Conservation (phyloP, 2,113 vertebrate species). For the Grammomys surdaster region DNA sequence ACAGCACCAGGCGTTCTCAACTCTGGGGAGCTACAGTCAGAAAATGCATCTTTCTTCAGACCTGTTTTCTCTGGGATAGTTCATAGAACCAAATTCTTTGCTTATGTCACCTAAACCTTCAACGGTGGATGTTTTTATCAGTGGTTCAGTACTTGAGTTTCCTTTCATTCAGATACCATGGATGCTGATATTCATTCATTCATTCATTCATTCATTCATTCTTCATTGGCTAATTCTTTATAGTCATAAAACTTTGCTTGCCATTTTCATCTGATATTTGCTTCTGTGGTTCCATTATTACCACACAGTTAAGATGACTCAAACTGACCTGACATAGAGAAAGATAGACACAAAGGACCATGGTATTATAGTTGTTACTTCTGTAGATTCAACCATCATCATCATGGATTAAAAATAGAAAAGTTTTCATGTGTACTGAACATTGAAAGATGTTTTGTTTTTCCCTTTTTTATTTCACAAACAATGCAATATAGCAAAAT, state of each 20-base stretch:
- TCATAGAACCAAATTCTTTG: slow-evolving; percentile 43
- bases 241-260: slow-evolving; percentile 4
- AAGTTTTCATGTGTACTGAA: not conserved
- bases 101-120: slow-evolving; percentile 18
- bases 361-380: not conserved
- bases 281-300: not conserved
- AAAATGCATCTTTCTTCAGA: slow-evolving; percentile 30
- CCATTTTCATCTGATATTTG: not conserved
- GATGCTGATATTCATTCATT: not conserved
- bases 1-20: not conserved
- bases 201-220: too few relatives aligned
- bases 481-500: not conserved
- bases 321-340: not conserved
- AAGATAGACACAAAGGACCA: not conserved
- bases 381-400: not conserved
- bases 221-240: not conserved
- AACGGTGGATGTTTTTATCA: slow-evolving; percentile 24
- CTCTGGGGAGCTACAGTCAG: not conserved
- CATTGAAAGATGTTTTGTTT: not conserved
- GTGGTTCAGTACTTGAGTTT: not conserved
- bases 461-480: not conserved
- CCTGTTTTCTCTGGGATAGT: slow-evolving; percentile 43
- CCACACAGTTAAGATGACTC: not conserved
- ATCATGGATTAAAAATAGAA: not conserved
- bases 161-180: slow-evolving; percentile 26